These are phyloP conservation scores for Pissodes strobi DNA, from an alignment of 1,140 invertebrate genomes.

Conservation along the genomic window DNA sequence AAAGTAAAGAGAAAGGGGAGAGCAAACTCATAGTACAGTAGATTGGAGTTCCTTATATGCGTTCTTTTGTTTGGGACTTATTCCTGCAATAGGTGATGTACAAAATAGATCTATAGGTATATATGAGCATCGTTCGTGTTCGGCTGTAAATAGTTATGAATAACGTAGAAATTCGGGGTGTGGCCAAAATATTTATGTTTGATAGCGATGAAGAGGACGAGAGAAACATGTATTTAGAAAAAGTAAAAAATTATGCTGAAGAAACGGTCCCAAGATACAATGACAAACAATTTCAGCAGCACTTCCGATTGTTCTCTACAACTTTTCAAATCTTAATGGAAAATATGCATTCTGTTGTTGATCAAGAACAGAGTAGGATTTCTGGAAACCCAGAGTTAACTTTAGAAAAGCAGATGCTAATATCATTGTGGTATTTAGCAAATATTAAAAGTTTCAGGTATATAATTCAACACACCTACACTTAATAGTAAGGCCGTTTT, in stretches of 20 bases:
- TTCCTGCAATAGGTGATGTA: no score
- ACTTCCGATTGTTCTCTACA: not conserved
- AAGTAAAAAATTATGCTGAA: not conserved
- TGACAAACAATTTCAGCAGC: not conserved
- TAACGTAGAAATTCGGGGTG: slow-evolving; percentile 32
- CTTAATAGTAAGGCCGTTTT: no score
- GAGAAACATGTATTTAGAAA: not conserved
- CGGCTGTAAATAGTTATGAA: not conserved
- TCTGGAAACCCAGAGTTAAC: not conserved
- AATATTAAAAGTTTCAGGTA: slow-evolving; percentile 1
- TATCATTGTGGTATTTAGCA: slow-evolving; percentile 1
- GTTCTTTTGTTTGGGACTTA: no score
- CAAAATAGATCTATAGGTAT: no score
- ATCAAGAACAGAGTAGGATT: not conserved
- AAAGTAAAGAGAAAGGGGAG: no score
- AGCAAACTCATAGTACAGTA: no score
- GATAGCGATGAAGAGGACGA: slow-evolving; percentile 3
- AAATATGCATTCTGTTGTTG: not conserved
- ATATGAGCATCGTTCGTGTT: not conserved
- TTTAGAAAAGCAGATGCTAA: not conserved
- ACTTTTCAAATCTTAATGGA: not conserved
- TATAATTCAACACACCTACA: no score
- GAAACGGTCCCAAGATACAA: not conserved
- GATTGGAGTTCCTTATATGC: no score
- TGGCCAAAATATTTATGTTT: slow-evolving; percentile 15